Evolutionary conservation across 2,888 invertebrate genomes (phyloP), one percentile per base, ranked within the genome.

Genomic region (Aspidiotus rigidus): DNA sequence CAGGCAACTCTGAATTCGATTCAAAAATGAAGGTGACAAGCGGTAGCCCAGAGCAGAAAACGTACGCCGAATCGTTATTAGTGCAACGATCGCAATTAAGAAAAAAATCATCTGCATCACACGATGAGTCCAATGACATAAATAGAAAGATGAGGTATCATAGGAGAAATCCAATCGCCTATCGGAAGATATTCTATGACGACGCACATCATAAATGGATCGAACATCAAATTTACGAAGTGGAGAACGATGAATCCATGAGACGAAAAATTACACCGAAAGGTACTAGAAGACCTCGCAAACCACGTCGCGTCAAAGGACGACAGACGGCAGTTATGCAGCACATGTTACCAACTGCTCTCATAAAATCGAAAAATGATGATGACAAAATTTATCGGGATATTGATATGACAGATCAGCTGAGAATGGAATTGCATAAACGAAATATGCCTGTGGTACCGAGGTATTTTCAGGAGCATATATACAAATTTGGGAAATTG

Each of bases 371-470:
- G 39, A 42, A n/a, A n/a, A 40, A 66, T 44, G 57, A 64, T 10
- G 40, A 39, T 10, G 42, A 16, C 13, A 42, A 41, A 13, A 15
- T 17, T 55, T 66, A 49, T 42, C 57, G 49, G 42, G 44, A 66
- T 13, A 66, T 66, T 42, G 42, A 66, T n/a, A 56, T 66, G 44
- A 66, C 66, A 10, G 66, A 66, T 40, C 44, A 42, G 39, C 57
- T 66, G 13, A 57, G 66, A 17, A 66, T 66, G 59, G 66, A 66
- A 39, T 59, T 66, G 28, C 49, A 66, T 28, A 66, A 66, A 59
- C 59, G 66, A n/a, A 66, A 66, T 16, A 66, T 66, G 66, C 66
- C 59, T 16, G 49, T 66, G 17, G 66, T 66, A 44, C 59, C 59
- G 57, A 57, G 49, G 2, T 59, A 44, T 13, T 66, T 57, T 44